These are phyloP conservation scores for Tetheella fluctuosa DNA, from an alignment of 2,888 invertebrate genomes.

Conservation along the genomic window DNA sequence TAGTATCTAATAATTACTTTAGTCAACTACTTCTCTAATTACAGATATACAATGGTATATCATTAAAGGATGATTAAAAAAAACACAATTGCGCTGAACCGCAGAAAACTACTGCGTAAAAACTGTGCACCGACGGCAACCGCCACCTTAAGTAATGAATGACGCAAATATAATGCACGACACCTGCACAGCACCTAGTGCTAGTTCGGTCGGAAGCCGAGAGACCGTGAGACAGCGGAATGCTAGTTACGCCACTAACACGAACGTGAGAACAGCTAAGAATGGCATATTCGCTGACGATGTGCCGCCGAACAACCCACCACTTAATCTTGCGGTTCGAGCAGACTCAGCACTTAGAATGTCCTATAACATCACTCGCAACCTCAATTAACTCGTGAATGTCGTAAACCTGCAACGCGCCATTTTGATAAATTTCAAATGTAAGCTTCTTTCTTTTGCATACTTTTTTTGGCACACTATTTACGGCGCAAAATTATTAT, in stretches of 20 bases:
- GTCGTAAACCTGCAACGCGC: slow-evolving; percentile 24
- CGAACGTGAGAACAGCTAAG: slow-evolving; percentile 43
- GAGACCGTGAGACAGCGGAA: slow-evolving; percentile 37
- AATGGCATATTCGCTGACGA: slow-evolving; percentile 54
- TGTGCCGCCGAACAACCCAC: slow-evolving; percentile 33
- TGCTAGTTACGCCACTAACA: slow-evolving; percentile 34
- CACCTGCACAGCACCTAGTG: slow-evolving; percentile 26
- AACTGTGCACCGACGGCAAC: slow-evolving; percentile 42
- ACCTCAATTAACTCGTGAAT: slow-evolving; percentile 48
- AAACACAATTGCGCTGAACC: neutral
- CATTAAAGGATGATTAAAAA: no score
- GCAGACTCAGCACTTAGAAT: slow-evolving; percentile 49
- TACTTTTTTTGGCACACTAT: slow-evolving; percentile 49
- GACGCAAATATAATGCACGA: slow-evolving; percentile 33
- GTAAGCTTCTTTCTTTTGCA: slow-evolving; percentile 23
- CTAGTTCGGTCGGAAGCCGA: slow-evolving; percentile 4
- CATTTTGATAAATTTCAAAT: slow-evolving; percentile 41
- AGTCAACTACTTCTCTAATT: no score
- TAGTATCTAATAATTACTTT: no score
- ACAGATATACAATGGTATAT: no score
- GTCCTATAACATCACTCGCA: slow-evolving; percentile 42
- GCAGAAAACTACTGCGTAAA: slow-evolving; percentile 28
- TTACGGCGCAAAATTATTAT: slow-evolving; percentile 44
- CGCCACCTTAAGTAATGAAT: slow-evolving; percentile 56
- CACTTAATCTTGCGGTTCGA: slow-evolving; percentile 49